Evolutionary conservation across 2,888 invertebrate species (phyloP), one percentile per base, ranked within the genome.

Genomic region (Asteroscopus sphinx): DNA sequence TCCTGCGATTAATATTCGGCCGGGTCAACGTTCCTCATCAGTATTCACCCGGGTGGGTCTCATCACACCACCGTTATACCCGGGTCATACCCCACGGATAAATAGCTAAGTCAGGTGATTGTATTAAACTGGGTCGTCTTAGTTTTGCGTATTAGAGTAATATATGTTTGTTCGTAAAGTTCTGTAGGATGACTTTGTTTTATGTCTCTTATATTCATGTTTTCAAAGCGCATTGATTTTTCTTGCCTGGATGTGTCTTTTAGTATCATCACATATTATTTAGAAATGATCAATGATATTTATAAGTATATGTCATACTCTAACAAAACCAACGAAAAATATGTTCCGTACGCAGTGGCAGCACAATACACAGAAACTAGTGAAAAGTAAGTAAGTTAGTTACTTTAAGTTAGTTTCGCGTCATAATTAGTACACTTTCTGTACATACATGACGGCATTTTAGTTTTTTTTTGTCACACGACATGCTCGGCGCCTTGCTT

Each of bases 1-100:
- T 73, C 60, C 67, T 61, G 74, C 77, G 82, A 88, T 87, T 86
- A 86, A 86, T 83, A 81, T 73, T 71, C 70, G 69, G 57, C 71
- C 77, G 77, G 82, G 78, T 80, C 80, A 80, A 72, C 76, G 76
- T 32, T 66, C 65, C 68, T 86, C 85, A 88, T 90, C 86, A 84
- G 88, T 86, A 88, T 90, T 89, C 89, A 81, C 62, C 76, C 81
- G 83, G 80, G 73, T 46, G 45, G 40, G 66, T 75, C 80, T 89
- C 86, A 87, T 86, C 86, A 85, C 81, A 61, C 75, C 75, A 75
- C 82, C 81, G 82, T 79, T 79, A 79, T 71, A 76, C 67, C 71
- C 81, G 72, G 80, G 61, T 76, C 71, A 76, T 73, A 76, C 70
- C 51, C 55, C 28, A 44, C 56, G 52, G 56, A 72, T 80, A 80